These are phyloP conservation scores for Sebastes cheni DNA, from an alignment of 2,797 vertebrate genomes.

Conservation along the genomic window DNA sequence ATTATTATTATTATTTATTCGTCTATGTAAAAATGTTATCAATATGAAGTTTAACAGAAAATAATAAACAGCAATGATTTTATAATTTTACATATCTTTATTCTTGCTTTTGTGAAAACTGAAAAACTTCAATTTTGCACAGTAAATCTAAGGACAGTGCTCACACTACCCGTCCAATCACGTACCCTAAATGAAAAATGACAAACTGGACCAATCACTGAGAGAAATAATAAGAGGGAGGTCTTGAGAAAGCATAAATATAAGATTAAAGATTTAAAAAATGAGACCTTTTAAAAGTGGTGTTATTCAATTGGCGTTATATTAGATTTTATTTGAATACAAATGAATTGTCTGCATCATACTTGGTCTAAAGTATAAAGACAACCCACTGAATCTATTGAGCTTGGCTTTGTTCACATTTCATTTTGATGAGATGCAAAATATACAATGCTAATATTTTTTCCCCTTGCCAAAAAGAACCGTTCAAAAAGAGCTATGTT, in stretches of 20 bases:
- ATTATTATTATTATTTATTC: no score
- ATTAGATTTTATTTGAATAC: not conserved
- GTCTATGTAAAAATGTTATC: no score
- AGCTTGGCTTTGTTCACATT: not conserved
- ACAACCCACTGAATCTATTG: no score
- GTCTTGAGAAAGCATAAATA: not conserved
- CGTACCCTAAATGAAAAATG: not conserved
- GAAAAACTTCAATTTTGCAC: not conserved
- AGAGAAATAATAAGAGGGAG: not conserved
- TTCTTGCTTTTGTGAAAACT: not conserved
- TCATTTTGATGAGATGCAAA: not conserved
- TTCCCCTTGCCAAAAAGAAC: not conserved
- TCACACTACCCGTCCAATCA: no score
- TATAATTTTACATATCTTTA: not conserved
- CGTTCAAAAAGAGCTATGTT: not conserved
- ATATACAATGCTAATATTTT: no score
- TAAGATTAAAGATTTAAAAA: no score
- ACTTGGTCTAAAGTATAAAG: not conserved
- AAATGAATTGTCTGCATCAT: not conserved
- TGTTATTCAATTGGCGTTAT: not conserved
- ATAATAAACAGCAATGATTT: not conserved
- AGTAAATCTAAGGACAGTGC: no score
- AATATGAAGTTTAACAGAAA: not conserved
- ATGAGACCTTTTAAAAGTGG: no score
- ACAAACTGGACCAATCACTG: not conserved